Conservation (phyloP, 2,113 vertebrate species). For the Lagopus leucura region DNA sequence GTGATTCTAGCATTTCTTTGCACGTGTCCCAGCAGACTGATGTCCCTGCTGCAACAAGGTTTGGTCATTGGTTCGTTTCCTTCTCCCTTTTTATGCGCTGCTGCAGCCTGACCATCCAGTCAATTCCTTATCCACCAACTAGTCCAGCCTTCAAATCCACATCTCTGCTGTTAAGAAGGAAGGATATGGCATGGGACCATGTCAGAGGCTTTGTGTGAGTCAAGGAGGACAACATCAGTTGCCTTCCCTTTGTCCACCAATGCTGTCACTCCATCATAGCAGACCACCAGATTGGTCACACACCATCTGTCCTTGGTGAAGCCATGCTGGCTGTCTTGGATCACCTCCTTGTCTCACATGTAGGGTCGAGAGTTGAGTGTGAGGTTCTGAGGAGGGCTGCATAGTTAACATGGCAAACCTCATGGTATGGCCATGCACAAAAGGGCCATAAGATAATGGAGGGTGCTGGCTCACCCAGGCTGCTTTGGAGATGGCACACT, state of each 20-base stretch:
- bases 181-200: no score
- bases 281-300: no score
- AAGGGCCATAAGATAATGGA: neutral
- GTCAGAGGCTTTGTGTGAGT: no score
- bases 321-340: no score
- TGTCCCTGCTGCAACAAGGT: neutral
- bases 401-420: conserved; percentile 22
- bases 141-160: no score
- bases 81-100: conserved; percentile 2
- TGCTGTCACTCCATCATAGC: no score
- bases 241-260: no score
- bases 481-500: neutral
- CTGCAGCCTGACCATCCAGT: neutral
- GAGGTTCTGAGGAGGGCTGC: neutral
- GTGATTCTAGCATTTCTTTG: neutral
- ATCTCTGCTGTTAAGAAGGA: no score
- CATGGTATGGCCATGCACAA: neutral
- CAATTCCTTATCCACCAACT: no score
- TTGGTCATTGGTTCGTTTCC: neutral
- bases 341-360: no score
- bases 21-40: neutral
- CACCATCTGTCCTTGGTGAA: no score
- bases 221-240: no score
- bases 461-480: conserved; percentile 26
- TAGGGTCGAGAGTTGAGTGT: neutral